A percentile compares a stretch with the other conserved stretches of the same genome.
These are phyloP conservation scores for Micromesistius poutassou DNA, from an alignment of 2,797 vertebrate species.

Conservation along the genomic window DNA sequence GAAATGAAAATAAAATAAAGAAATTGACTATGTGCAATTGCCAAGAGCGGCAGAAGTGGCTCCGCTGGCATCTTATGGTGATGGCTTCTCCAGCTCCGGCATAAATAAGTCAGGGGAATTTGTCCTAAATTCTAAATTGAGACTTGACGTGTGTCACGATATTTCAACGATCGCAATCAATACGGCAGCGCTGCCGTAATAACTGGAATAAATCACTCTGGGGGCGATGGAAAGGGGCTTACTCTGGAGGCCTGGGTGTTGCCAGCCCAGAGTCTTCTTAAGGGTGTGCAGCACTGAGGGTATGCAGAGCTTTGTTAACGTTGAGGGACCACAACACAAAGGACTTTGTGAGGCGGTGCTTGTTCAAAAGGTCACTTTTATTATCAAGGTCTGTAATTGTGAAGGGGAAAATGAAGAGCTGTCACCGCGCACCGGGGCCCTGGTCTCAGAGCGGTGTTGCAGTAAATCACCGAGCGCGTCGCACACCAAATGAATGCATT, in stretches of 20 bases:
- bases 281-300: constrained; percentile 12
- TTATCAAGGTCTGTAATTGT: constrained; percentile 18
- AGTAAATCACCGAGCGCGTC: constrained; percentile 39
- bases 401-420: neutral
- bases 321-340: constrained; percentile 13
- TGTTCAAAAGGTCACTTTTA: constrained; percentile 2
- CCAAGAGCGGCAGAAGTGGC: constrained; percentile 11
- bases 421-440: constrained; percentile 25
- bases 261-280: neutral
- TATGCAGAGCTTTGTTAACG: constrained; percentile 25
- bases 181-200: constrained; percentile 18
- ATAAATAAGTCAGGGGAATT: constrained; percentile 31
- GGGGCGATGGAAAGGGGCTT: neutral
- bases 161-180: constrained; percentile 31
- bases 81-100: constrained; percentile 14
- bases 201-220: constrained; percentile 33
- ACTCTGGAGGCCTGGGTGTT: neutral
- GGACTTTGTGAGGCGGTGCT: constrained; percentile 11
- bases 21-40: constrained; percentile 3
- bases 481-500: constrained; percentile 41
- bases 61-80: constrained; percentile 34
- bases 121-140: constrained; percentile 26
- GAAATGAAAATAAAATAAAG: constrained; percentile 13
- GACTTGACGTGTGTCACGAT: constrained; percentile 28
- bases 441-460: constrained; percentile 21